Conservation (phyloP, 2,113 vertebrate species). For the Chamaea fasciata region DNA sequence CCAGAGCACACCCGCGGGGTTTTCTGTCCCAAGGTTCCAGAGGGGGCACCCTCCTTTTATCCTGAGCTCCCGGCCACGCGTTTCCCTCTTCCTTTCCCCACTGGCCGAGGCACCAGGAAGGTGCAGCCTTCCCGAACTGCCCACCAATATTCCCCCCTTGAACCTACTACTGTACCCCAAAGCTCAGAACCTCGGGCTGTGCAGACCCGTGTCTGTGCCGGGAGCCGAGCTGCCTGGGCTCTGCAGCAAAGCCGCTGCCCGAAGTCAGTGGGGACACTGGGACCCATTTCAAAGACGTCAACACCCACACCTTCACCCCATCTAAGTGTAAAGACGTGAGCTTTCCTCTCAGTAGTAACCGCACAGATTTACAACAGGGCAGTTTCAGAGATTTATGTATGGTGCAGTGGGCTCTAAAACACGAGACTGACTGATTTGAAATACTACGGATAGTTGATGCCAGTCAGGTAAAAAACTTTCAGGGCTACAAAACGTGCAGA, state of each 20-base stretch:
- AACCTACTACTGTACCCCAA: accelerated
- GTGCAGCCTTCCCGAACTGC: accelerated
- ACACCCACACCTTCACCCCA: no score
- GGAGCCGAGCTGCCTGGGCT: background rate
- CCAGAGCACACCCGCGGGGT: accelerated
- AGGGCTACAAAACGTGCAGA: background rate
- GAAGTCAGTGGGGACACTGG: background rate
- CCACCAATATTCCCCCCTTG: accelerated
- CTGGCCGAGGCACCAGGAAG: background rate
- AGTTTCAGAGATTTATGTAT: background rate
- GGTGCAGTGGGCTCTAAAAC: background rate
- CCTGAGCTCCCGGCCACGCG: accelerated
- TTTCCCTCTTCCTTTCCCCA: background rate
- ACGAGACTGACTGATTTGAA: background rate
- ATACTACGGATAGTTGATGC: background rate
- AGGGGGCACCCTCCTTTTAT: background rate
- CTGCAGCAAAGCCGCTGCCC: background rate
- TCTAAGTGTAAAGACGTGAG: accelerated
- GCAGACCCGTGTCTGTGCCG: background rate
- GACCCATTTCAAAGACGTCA: accelerated
- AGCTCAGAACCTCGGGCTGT: background rate
- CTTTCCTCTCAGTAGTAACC: no score
- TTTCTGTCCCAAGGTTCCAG: no score
- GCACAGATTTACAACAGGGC: background rate
- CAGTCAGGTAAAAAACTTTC: background rate